These are phyloP conservation scores for Choloepus hoffmanni DNA, from an alignment of 2,113 vertebrate genomes.

Conservation along the genomic window DNA sequence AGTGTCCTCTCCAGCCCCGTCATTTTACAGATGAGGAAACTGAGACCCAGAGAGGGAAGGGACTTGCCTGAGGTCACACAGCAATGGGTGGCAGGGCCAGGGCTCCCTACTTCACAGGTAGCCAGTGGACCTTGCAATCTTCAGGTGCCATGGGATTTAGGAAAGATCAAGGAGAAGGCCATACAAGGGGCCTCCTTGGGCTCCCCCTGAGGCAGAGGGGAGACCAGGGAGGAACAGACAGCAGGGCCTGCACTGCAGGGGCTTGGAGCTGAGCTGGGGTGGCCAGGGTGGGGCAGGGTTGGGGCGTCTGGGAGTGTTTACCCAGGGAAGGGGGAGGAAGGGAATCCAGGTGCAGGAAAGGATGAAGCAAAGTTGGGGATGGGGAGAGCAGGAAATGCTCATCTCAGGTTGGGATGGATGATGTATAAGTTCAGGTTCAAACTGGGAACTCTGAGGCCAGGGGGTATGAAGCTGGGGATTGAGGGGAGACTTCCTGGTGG, in stretches of 20 bases:
- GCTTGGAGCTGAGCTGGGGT: background rate
- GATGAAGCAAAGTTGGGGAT: background rate
- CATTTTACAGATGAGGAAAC: background rate
- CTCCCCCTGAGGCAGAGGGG: background rate
- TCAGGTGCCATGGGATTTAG: no score
- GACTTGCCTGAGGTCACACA: background rate
- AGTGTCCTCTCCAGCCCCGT: background rate
- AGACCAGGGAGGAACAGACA: background rate
- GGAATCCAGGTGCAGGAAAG: background rate
- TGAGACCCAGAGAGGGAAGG: background rate
- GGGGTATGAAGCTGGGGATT: no score
- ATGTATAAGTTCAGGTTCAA: background rate
- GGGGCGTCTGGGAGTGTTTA: background rate
- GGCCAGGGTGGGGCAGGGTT: no score
- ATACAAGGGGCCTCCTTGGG: background rate
- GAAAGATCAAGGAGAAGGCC: background rate
- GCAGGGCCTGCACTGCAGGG: background rate
- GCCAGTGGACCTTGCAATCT: background rate
- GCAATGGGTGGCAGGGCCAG: background rate
- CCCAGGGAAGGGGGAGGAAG: background rate
- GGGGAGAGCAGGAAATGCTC: background rate
- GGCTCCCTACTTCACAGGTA: background rate
- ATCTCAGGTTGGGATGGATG: background rate
- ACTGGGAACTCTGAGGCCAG: background rate
- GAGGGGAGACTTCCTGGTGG: background rate